phyloP scores from a whole-genome alignment of 2,797 vertebrate genomes.

The Nyctibius grandis region DNA sequence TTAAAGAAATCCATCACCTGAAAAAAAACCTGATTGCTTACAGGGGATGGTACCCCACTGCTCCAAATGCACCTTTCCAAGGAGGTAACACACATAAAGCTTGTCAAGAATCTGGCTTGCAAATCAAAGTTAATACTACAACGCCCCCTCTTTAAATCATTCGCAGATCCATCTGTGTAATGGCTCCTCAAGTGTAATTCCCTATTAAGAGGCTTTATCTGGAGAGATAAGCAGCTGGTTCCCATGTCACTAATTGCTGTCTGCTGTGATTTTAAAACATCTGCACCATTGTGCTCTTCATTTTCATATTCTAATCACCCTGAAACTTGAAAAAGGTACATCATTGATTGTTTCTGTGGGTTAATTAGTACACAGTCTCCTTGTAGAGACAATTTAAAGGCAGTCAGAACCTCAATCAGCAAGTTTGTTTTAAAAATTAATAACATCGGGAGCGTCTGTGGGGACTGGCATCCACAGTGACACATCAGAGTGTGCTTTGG shows the following conservation, averaged over 20 bases:
- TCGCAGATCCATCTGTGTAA: conserved; percentile 78
- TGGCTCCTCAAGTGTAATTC: conserved; percentile 79
- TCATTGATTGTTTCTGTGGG: conserved; percentile 79
- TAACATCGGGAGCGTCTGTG: conserved; percentile 64
- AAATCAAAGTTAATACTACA: conserved; percentile 72
- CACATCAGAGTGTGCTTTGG: conserved; percentile 15
- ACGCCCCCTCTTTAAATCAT: conserved; percentile 75
- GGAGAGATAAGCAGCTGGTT: conserved; percentile 84
- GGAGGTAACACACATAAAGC: conserved; percentile 16
- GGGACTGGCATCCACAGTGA: conserved; percentile 54
- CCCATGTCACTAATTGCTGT: conserved; percentile 82
- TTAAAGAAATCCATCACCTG: not conserved
- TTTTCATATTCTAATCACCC: conserved; percentile 85
- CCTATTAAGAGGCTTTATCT: conserved; percentile 84
- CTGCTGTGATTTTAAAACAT: conserved; percentile 86
- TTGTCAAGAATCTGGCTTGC: conserved; percentile 64
- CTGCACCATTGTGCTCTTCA: conserved; percentile 81
- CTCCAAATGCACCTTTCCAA: conserved; percentile 34
- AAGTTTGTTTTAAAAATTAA: conserved; percentile 81
- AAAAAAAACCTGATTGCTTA: not conserved
- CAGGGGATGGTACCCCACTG: not conserved
- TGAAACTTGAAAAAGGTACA: conserved; percentile 80
- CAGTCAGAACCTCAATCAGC: conserved; percentile 78
- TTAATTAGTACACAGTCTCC: conserved; percentile 81
- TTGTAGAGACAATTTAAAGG: conserved; percentile 78